phyloP scores from a whole-genome alignment of 1,140 invertebrate species.

The Phthorimaea operculella region DNA sequence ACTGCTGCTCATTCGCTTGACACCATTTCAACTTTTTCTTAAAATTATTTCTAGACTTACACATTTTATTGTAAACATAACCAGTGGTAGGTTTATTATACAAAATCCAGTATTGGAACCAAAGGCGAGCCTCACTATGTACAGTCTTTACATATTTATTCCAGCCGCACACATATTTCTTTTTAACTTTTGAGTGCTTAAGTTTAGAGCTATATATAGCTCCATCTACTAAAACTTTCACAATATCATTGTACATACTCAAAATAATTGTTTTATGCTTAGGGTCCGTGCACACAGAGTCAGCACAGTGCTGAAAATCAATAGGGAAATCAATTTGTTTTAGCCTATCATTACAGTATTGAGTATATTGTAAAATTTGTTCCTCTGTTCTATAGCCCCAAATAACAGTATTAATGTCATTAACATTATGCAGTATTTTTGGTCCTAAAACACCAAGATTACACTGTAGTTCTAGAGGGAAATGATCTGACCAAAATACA shows the following conservation, averaged over 20 bases:
- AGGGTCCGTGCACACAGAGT: not conserved
- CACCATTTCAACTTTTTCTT: not conserved
- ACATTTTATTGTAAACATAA: not conserved
- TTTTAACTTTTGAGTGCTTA: not conserved
- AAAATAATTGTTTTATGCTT: not conserved
- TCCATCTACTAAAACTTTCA: not conserved
- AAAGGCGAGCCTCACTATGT: no score
- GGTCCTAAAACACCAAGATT: not conserved
- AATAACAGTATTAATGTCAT: not conserved
- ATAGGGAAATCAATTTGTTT: constrained; percentile 4
- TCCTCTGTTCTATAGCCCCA: not conserved
- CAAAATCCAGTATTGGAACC: not conserved
- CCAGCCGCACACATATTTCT: constrained; percentile 1
- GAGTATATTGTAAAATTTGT: not conserved
- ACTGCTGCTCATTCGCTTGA: not conserved
- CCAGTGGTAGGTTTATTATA: not conserved
- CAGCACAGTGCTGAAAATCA: not conserved
- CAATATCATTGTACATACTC: not conserved
- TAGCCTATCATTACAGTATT: not conserved
- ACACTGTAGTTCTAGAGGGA: constrained; percentile 3
- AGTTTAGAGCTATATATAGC: not conserved
- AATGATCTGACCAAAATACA: constrained; percentile 4
- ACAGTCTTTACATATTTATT: no score
- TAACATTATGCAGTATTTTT: not conserved
- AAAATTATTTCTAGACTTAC: not conserved